Conservation (phyloP, 53 echinoderm and acorn worm species). For the Actinopyga echinites region DNA sequence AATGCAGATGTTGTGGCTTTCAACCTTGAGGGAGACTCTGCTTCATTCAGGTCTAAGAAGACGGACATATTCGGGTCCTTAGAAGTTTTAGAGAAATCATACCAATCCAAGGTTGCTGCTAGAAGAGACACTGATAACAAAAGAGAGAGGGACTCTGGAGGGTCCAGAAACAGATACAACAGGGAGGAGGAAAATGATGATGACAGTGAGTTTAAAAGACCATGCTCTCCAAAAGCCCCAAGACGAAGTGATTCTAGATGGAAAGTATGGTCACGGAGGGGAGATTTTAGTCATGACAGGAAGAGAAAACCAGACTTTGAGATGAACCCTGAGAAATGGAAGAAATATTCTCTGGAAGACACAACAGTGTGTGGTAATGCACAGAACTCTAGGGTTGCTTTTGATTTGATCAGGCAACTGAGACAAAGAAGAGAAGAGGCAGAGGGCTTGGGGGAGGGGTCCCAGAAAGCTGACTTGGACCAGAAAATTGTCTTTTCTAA, state of each 20-base stretch:
- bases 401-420: constrained; percentile 74
- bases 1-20: not conserved
- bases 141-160: constrained; percentile 18
- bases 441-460: not conserved
- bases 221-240: constrained; percentile 17
- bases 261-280: not conserved
- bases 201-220: constrained; percentile 61
- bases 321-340: constrained; percentile 72
- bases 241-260: constrained; percentile 4
- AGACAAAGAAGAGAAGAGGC: constrained; percentile 54
- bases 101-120: constrained; percentile 17
- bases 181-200: not conserved
- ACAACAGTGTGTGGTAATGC: constrained; percentile 65
- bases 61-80: constrained; percentile 70
- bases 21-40: constrained; percentile 11
- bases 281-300: not conserved
- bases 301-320: constrained; percentile 56
- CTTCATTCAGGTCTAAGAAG: constrained; percentile 54
- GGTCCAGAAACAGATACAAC: not conserved
- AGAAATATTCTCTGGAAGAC: constrained; percentile 76
- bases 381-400: constrained; percentile 66
- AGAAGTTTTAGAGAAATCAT: constrained; percentile 63
- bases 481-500: constrained; percentile 67
- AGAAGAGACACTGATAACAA: constrained; percentile 33
- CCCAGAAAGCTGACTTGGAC: not conserved